These are phyloP conservation scores for Pteruthius melanotis DNA, from an alignment of 2,113 vertebrate genomes.

Conservation along the genomic window DNA sequence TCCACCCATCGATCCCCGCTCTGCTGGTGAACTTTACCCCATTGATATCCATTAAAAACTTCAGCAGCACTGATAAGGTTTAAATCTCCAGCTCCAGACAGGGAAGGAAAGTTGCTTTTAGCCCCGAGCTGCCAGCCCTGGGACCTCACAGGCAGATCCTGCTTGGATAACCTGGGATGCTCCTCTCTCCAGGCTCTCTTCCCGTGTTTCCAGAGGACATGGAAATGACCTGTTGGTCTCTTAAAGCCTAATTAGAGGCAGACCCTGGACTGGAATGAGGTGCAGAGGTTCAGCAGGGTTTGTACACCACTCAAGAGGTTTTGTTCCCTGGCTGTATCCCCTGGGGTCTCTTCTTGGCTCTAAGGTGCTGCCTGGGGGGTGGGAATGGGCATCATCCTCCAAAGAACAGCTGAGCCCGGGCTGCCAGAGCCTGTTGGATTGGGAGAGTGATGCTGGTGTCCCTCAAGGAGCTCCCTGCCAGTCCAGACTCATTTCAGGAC, in stretches of 20 bases:
- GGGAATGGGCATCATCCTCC: neutral
- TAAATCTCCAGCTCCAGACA: neutral
- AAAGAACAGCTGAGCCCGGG: neutral
- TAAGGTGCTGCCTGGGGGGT: neutral
- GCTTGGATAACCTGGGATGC: neutral
- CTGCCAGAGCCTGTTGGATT: neutral
- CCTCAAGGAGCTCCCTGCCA: neutral
- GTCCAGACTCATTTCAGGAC: neutral
- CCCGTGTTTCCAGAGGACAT: neutral
- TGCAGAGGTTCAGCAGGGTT: neutral
- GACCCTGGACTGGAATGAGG: neutral
- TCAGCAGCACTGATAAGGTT: constrained; percentile 9
- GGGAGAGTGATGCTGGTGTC: neutral
- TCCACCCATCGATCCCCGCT: constrained; percentile 8
- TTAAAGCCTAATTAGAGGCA: neutral
- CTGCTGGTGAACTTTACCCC: neutral
- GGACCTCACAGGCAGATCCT: neutral
- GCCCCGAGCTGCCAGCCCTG: neutral
- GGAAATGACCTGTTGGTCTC: neutral
- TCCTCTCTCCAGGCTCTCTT: neutral
- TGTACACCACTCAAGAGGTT: neutral
- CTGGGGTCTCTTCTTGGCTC: neutral
- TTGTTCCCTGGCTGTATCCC: neutral
- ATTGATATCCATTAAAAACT: constrained; percentile 23
- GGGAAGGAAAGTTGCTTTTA: neutral